phyloP scores from a whole-genome alignment of 2,113 vertebrate species.

The Neoarius graeffei region DNA sequence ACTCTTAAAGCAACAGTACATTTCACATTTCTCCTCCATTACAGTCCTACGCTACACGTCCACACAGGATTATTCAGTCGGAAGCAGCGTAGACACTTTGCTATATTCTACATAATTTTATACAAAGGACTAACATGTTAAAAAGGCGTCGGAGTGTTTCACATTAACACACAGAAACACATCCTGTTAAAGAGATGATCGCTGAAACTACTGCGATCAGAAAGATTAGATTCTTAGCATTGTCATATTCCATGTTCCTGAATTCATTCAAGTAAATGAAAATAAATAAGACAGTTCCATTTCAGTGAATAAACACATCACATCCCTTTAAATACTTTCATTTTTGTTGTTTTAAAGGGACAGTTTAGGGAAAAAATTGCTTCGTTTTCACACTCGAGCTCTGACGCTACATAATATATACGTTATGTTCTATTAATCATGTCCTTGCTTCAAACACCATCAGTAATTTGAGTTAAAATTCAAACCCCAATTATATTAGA shows the following conservation, averaged over 20 bases:
- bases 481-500: not conserved
- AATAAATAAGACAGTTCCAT: not conserved
- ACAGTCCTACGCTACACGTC: not conserved
- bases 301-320: not conserved
- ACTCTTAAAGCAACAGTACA: not conserved
- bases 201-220: not conserved
- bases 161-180: not conserved
- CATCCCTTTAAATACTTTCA: not conserved
- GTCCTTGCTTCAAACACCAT: no score
- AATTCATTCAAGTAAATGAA: not conserved
- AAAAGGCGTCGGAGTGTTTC: not conserved
- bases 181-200: not conserved
- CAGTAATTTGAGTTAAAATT: not conserved
- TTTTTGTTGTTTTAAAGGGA: not conserved
- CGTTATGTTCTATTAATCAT: no score
- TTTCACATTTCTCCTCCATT: not conserved
- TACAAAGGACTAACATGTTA: not conserved
- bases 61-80: not conserved
- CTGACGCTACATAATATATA: no score
- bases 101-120: not conserved
- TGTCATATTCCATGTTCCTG: not conserved
- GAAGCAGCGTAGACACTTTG: not conserved
- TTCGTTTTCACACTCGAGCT: not conserved
- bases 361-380: not conserved
- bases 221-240: not conserved